These are phyloP conservation scores for Astropecten irregularis DNA, from an alignment of 53 echinoderm and acorn worm genomes.

Conservation along the genomic window DNA sequence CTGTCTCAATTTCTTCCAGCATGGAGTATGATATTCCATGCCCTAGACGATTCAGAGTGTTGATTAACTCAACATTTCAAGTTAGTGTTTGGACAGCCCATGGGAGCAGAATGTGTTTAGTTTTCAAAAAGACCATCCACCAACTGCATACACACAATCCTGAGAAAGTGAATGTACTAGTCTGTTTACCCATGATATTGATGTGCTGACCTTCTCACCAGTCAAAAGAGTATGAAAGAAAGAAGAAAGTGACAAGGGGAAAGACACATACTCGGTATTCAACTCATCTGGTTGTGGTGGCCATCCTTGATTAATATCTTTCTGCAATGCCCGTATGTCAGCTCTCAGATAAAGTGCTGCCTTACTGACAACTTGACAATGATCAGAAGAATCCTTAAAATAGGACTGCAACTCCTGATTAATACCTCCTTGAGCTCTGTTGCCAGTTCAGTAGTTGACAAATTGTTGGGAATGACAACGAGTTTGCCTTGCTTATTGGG, in stretches of 20 bases:
- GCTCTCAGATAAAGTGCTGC: slow-evolving; percentile 55
- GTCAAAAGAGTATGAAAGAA: slow-evolving; percentile 35
- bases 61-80: slow-evolving; percentile 58
- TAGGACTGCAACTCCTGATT: slow-evolving; percentile 15
- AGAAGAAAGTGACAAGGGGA: slow-evolving; percentile 3
- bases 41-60: slow-evolving; percentile 47
- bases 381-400: neutral
- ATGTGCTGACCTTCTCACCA: neutral
- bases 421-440: neutral
- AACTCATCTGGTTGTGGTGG: slow-evolving; percentile 35
- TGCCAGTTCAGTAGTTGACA: slow-evolving; percentile 33
- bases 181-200: slow-evolving; percentile 13
- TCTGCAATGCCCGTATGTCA: slow-evolving; percentile 12
- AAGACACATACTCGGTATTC: neutral
- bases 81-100: slow-evolving; percentile 51
- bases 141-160: slow-evolving; percentile 52
- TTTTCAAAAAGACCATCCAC: neutral
- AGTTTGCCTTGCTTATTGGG: slow-evolving; percentile 38
- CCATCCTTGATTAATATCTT: slow-evolving; percentile 16
- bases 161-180: slow-evolving; percentile 19
- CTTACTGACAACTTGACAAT: slow-evolving; percentile 15
- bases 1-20: slow-evolving; percentile 61
- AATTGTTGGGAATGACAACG: slow-evolving; percentile 42
- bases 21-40: slow-evolving; percentile 59
- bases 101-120: slow-evolving; percentile 57